Evolutionary conservation across 2,797 vertebrate genomes (phyloP).

Genomic region (Molossus molossus): DNA sequence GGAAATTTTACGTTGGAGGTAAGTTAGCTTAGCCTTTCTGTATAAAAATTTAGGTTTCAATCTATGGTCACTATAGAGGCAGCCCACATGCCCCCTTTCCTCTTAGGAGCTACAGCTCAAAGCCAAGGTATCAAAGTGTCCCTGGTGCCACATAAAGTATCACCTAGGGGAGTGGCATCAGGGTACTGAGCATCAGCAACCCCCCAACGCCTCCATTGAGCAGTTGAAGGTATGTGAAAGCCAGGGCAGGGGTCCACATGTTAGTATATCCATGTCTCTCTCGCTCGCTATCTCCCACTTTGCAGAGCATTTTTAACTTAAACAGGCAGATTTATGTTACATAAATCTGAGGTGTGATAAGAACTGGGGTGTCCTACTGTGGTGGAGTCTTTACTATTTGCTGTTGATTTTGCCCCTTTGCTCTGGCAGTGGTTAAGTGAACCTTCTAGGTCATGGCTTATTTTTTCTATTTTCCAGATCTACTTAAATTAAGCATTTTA

Average conservation of each 20-base stretch:
- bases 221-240: background rate
- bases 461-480: slow-evolving; percentile 52
- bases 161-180: background rate
- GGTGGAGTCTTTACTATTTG: background rate
- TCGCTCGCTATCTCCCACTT: background rate
- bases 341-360: background rate
- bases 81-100: background rate
- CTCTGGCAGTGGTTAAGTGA: background rate
- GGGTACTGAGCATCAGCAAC: background rate
- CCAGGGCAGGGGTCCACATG: background rate
- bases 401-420: background rate
- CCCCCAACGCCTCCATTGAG: background rate
- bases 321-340: background rate
- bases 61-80: background rate
- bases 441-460: background rate
- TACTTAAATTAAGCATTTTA: slow-evolving; percentile 53
- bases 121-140: background rate
- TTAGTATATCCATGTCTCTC: background rate
- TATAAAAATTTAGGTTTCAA: slow-evolving; percentile 41
- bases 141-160: background rate
- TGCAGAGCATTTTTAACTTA: slow-evolving; percentile 40
- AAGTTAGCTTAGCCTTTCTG: slow-evolving; percentile 3
- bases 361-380: background rate
- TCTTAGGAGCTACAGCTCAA: background rate
- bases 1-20: background rate